Base-by-base conservation (phyloP, 2,113 vertebrate genomes). In the Nothocercus nigrocapillus region DNA sequence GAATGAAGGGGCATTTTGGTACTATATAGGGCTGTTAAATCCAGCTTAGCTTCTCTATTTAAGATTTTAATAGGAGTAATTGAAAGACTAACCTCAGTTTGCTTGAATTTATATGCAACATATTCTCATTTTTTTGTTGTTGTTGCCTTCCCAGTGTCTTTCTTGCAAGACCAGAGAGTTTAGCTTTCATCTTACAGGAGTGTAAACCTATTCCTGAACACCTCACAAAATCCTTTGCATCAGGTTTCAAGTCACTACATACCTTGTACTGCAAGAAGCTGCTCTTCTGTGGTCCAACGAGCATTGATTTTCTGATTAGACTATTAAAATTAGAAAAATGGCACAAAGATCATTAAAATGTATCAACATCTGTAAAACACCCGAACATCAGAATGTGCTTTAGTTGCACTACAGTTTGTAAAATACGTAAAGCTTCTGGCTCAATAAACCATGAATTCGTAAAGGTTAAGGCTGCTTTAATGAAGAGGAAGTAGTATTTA, bases 191-290 rank as follows among this genome's bases (percentile, higher is more conserved):
- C 18, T 58, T 78, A 64, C 9, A 94, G 30, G 36, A 91, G 82
- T n/a, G 86, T 5, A 87, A 85, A 86, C 13, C 40, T 14, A 94
- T 61, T 11, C 27, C 80, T 49, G 61, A 85, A 34, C 47, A 89
- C 15, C 69, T 86, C 85, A 89, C 54, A 21, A 83, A 88, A 81
- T 58, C 42, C 66, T 95, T 79, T 76, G n/a, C 70, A 94, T 42
- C 24, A 81, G 61, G 82, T 69, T 93, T 93, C 92, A 80, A 58
- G 91, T 86, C 25, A 8, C 88, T 97, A 82, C 97, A 97, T 98
- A 99, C 99, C 99, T 99, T 99, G 99, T 91, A 99, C 99, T 75
- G 99, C 99, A 96, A 99, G 98, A 68, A 99, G 99, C 97, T 99
- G 99, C 95, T 99, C 99, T 96, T 99, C 99, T 92, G 99, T 99